Base-by-base conservation (phyloP, 2,797 vertebrate species). In the Anisognathus igniventris region DNA sequence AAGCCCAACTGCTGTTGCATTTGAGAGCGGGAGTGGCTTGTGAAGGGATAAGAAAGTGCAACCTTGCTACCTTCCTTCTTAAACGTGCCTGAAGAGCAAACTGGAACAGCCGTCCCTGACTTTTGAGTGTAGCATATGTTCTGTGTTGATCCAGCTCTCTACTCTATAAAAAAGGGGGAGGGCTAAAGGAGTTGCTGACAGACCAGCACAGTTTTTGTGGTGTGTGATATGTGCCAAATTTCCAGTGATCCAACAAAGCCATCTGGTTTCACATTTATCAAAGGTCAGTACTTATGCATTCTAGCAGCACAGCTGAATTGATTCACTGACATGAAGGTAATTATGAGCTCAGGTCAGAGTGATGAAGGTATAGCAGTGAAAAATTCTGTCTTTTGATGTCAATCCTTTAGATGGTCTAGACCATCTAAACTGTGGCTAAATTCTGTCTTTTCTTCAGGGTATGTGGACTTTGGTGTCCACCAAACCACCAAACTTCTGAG, bases 201-300 rank as follows among this genome's bases (percentile, higher is more conserved):
- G 77, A 72, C 93, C 86, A 82, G 76, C 66, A 27, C 2, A 58
- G 53, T 65, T 93, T 91, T 72, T 94, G 82, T 93, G 89, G 90
- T 79, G 67, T 78, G 58, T 81, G 62, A 62, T 83, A 61, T 11
- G 65, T 95, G 85, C 96, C 93, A 94, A 73, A 93, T 82, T 88
- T 89, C 68, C 75, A 95, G 15, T 88, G 88, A 91, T 93, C 88
- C 93, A 95, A 77, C 89, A 91, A 87, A 96, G 78, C 91, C 95
- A 96, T 95, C 96, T 96, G 95, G 71, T 93, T 93, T 95, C 95
- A 95, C 93, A 95, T 94, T 94, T 94, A 89, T 88, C 90, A 96
- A 92, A 95, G 93, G 82, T 95, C 92, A 93, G 42, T 81, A 71
- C 50, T 95, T 92, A 56, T 12, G 89, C 91, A 93, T 96, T 96